These are phyloP conservation scores for Pegea sp. DNA, from an alignment of 23 tunicate genomes.

Conservation along the genomic window DNA sequence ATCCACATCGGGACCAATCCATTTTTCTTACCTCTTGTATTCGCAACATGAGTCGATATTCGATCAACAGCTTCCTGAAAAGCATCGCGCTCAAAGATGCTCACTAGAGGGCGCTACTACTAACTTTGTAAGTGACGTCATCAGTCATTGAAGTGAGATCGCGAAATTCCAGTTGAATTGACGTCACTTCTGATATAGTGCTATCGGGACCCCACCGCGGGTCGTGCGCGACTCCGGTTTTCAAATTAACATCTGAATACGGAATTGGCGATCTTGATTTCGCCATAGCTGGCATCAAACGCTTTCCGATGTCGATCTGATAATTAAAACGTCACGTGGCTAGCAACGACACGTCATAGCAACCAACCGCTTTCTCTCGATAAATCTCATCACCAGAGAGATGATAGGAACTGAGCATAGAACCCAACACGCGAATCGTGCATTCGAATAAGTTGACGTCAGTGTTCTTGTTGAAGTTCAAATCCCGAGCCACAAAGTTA, in stretches of 20 bases:
- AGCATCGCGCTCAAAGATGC: no score
- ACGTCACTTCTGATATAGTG: conserved; percentile 79
- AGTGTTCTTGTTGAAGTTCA: conserved; percentile 33
- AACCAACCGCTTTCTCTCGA: conserved; percentile 69
- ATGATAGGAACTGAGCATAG: conserved; percentile 62
- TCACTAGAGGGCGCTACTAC: no score
- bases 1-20: conserved; percentile 98
- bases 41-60: conserved; percentile 45
- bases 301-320: conserved; percentile 74
- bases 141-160: conserved; percentile 62
- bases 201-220: conserved; percentile 96
- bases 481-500: conserved; percentile 22
- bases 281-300: conserved; percentile 72
- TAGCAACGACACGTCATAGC: no score
- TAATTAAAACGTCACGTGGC: no score
- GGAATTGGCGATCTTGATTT: conserved; percentile 63
- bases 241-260: conserved; percentile 77
- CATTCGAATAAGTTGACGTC: conserved; percentile 91
- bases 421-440: conserved; percentile 83
- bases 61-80: conserved; percentile 74
- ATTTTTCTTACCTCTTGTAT: conserved; percentile 47
- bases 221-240: conserved; percentile 40
- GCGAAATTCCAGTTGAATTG: conserved; percentile 87
- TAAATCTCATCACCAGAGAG: conserved; percentile 50
- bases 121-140: conserved; percentile 59